Base-by-base conservation (phyloP, 2,888 invertebrate genomes). In the Synergus umbraculus region DNA sequence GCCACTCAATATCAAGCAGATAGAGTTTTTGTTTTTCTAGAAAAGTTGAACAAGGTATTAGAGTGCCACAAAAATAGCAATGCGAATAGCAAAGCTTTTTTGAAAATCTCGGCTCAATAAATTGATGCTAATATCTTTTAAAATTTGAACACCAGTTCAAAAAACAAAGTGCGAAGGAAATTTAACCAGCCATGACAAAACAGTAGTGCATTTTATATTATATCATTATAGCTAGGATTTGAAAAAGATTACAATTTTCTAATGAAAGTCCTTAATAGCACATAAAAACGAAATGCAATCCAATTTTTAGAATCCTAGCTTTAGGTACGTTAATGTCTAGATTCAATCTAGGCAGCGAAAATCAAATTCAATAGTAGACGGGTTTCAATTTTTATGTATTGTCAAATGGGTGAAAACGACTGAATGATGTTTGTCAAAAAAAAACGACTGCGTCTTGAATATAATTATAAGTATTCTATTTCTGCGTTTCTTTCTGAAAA, bases 171-270 rank as follows among this genome's bases (percentile, higher is more conserved):
- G 60, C 13, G 22, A 60, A 22, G 18, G 22, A 49, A 54, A 73
- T 73, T 54, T 49, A 46, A 73, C 49, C 69, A 49, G 54, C 54
- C 73, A 73, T 73, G 73, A 73, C 73, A 73, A 41, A 49, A 69
- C 13, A 18, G 29, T 73, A 73, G 37, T 73, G 10, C 18, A 73
- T 43, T 18, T 44, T 18, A 66, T n/a, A n/a, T 15, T 54, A 37
- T 29, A 49, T 73, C 0, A 66, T 43, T 66, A 29, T 41, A 73
- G 54, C 29, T 73, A 73, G 44, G n/a, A 67, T 67, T 46, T 37
- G 54, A n/a, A 73, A 73, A 73, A 37, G n/a, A 54, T 54, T 54
- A 54, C 29, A 49, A 29, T 18, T 58, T 58, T 2, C 9, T 58
- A 46, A 37, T n/a, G n/a, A 18, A 22, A 46, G 22, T 46, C 44